Conservation (phyloP, 2,113 vertebrate species). For the Pomatorhinus ruficollis region DNA sequence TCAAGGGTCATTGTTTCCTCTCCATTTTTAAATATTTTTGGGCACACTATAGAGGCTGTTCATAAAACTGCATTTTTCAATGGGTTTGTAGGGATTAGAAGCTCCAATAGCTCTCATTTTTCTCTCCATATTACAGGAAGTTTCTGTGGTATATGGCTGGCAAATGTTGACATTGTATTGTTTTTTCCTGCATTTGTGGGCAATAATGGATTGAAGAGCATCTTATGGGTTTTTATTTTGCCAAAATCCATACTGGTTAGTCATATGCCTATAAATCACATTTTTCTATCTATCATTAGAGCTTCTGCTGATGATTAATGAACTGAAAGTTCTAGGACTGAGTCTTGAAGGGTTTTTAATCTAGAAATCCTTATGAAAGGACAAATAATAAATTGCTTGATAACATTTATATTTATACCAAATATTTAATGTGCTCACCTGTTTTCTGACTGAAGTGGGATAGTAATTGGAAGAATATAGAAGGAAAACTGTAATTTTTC, state of each 20-base stretch:
- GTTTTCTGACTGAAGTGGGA: background rate
- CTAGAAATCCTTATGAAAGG: background rate
- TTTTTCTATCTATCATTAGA: constrained; percentile 23
- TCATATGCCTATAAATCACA: constrained; percentile 1
- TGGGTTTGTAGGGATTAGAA: background rate
- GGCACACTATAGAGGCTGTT: background rate
- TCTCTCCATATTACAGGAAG: background rate
- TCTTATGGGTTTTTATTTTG: constrained; percentile 4
- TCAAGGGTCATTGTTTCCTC: background rate
- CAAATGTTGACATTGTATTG: constrained; percentile 30
- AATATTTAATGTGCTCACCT: background rate
- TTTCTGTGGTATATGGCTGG: constrained; percentile 1
- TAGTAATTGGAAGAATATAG: background rate
- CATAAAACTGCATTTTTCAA: constrained; percentile 30
- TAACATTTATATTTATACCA: background rate
- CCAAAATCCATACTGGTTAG: constrained; percentile 40
- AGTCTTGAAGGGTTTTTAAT: background rate
- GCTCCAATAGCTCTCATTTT: background rate
- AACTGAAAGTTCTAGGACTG: background rate
- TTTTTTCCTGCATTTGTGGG: constrained; percentile 51
- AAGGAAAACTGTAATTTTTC: background rate
- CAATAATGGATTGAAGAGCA: constrained; percentile 52
- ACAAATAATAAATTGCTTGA: background rate
- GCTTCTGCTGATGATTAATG: constrained; percentile 22
- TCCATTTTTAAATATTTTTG: background rate